phyloP scores from a whole-genome alignment of 2,797 vertebrate species.

The Xyrichtys novacula region DNA sequence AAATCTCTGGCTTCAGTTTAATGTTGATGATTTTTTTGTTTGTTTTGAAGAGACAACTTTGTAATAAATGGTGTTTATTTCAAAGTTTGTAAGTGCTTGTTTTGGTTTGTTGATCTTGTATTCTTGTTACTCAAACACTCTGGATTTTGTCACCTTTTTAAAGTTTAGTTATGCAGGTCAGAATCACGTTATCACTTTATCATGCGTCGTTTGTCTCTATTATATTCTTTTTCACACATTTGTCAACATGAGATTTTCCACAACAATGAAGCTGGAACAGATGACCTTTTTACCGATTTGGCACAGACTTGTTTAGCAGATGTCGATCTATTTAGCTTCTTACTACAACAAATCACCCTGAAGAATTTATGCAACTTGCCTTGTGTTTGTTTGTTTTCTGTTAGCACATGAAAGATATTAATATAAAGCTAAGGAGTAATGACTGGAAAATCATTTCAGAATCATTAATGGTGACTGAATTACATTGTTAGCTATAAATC shows the following conservation, averaged over 20 bases:
- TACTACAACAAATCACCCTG: neutral
- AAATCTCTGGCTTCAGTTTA: neutral
- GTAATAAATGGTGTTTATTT: neutral
- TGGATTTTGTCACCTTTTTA: neutral
- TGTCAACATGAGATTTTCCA: neutral
- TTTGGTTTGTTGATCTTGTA: constrained; percentile 1
- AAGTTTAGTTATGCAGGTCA: neutral
- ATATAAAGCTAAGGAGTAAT: constrained; percentile 15
- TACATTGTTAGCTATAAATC: constrained; percentile 39
- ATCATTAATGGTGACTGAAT: constrained; percentile 28
- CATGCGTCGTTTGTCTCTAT: neutral
- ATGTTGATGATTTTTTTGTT: no score
- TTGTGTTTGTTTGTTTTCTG: constrained; percentile 15
- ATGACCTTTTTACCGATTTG: neutral
- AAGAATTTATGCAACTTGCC: neutral
- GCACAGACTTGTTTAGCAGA: neutral
- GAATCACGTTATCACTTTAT: neutral
- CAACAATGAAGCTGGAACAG: neutral
- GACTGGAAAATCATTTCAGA: constrained; percentile 21
- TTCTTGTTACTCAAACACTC: constrained; percentile 14
- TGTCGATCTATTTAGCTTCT: neutral
- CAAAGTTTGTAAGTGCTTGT: neutral
- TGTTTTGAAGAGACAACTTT: neutral
- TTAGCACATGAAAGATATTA: constrained; percentile 11
- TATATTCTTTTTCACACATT: constrained; percentile 7